Evolutionary conservation across 2,113 vertebrate species (phyloP), one percentile per base, ranked within the genome.

Genomic region (Myrmophylax atrothorax): DNA sequence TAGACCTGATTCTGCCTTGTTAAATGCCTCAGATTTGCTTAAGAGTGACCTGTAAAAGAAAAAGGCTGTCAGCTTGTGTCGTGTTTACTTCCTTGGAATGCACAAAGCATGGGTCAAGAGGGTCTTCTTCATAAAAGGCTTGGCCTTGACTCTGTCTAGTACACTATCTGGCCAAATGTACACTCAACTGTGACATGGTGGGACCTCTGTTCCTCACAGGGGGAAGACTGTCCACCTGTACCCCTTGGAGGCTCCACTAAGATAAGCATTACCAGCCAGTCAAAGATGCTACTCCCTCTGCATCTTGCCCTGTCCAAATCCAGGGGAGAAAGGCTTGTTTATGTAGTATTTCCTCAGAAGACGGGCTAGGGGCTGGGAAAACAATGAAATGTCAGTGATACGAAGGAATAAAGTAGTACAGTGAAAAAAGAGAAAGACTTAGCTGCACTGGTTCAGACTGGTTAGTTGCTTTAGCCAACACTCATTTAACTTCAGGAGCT

Each of bases 401-500:
- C 4, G 42, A 92, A 75, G 62, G 68, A 81, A 92, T 58, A 60
- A 94, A 92, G 42, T 74, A 83, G 68, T 42, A 14, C 68, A 68
- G 26, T 33, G 3, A 68, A 84, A 95, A 42, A 44, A 63, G 38
- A 77, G 14, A 55, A 76, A 40, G 38, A 44, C 25, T 59, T 79
- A 90, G 49, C 56, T 81, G 29, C 46, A 87, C 94, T 68, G 64
- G 85, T 94, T 96, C 81, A 79, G 66, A 93, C 88, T 94, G 77
- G 76, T 93, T 96, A 88, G 83, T 95, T 76, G 40, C 84, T 90
- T 84, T 67, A 86, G 90, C 84, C 96, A 96, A 76, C 64, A 93
- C 68, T 88, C 90, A 80, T 90, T 97, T 96, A 94, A 94, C 83
- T 95, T 91, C 73, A 90, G 78, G 28, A 94, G 76, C 68, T 96